Evolutionary conservation across 2,888 invertebrate genomes (phyloP).

Genomic region (Desoria tigrina): DNA sequence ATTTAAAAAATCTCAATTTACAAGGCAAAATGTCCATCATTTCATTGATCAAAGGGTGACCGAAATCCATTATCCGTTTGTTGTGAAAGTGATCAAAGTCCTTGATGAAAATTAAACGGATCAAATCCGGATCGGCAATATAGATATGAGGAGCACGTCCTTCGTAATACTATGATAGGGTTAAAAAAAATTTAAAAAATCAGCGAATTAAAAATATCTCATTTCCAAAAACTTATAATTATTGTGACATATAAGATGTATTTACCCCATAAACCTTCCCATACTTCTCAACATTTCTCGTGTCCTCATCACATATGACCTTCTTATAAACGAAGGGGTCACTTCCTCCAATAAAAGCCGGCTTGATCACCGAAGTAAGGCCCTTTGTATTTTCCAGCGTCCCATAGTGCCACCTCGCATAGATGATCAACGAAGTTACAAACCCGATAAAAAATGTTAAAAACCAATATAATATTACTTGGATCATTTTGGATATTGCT

Average conservation of each 20-base stretch:
- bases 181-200: neutral
- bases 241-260: neutral
- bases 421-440: slow-evolving; percentile 28
- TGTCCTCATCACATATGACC: slow-evolving; percentile 35
- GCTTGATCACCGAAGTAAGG: slow-evolving; percentile 32
- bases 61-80: slow-evolving; percentile 33
- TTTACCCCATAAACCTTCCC: slow-evolving; percentile 42
- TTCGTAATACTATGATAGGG: slow-evolving; percentile 34
- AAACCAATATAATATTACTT: neutral
- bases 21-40: slow-evolving; percentile 43
- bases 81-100: slow-evolving; percentile 45
- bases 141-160: slow-evolving; percentile 36
- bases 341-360: slow-evolving; percentile 40
- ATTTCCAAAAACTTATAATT: neutral
- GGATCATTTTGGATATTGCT: slow-evolving; percentile 3
- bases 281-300: slow-evolving; percentile 31
- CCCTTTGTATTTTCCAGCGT: slow-evolving; percentile 38
- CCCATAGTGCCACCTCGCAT: slow-evolving; percentile 43
- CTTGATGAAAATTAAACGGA: slow-evolving; percentile 38
- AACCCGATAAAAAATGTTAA: slow-evolving; percentile 25
- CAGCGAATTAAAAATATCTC: neutral
- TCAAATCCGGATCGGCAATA: slow-evolving; percentile 33
- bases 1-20: slow-evolving; percentile 23
- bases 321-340: slow-evolving; percentile 31
- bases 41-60: slow-evolving; percentile 38